phyloP scores from a whole-genome alignment of 2,888 invertebrate genomes.

The Callinectes sapidus region DNA sequence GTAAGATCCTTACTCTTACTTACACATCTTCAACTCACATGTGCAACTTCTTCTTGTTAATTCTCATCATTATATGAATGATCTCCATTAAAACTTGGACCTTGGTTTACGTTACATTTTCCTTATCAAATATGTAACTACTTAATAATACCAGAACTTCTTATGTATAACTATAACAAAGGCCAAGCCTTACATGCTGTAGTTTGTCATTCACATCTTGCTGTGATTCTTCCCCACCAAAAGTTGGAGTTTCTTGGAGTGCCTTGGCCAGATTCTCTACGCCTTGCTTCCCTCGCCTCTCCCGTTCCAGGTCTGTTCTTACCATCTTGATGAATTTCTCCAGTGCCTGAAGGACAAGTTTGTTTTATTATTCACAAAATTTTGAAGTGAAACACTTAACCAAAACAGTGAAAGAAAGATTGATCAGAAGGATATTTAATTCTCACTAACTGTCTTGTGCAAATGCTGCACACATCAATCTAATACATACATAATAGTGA shows the following conservation, averaged over 20 bases:
- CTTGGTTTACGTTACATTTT: background rate
- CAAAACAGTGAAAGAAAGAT: background rate
- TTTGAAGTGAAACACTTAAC: background rate
- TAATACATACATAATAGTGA: background rate
- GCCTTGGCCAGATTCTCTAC: slow-evolving; percentile 92
- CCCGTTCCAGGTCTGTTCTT: slow-evolving; percentile 91
- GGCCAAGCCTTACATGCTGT: slow-evolving; percentile 84
- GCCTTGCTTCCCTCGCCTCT: slow-evolving; percentile 91
- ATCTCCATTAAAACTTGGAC: background rate
- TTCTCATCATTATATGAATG: background rate
- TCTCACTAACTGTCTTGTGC: background rate
- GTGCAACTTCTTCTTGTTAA: background rate
- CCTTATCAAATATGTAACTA: background rate
- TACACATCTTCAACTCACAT: background rate
- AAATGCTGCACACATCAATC: background rate
- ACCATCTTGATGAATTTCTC: slow-evolving; percentile 90
- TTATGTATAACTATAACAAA: background rate
- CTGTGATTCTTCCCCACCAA: slow-evolving; percentile 91
- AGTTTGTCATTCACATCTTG: slow-evolving; percentile 93
- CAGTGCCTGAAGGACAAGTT: slow-evolving; percentile 80
- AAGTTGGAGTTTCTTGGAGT: slow-evolving; percentile 88
- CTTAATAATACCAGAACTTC: background rate
- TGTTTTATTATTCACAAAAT: background rate
- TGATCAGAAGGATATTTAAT: background rate
- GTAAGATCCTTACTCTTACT: background rate